These are phyloP conservation scores for Sebastes cheni DNA, from an alignment of 2,797 vertebrate genomes.

Conservation along the genomic window DNA sequence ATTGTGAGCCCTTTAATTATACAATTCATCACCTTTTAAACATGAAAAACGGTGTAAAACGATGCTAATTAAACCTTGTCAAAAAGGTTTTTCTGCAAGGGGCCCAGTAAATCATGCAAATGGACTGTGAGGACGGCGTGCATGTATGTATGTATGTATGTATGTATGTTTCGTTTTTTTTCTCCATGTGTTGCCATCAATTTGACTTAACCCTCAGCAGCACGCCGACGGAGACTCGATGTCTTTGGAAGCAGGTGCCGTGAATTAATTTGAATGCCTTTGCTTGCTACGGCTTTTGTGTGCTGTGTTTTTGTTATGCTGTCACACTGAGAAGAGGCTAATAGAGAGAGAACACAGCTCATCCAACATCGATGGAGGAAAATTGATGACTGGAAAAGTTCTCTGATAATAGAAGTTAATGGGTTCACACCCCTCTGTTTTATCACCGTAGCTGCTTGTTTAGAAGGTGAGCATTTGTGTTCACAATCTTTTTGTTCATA, in stretches of 20 bases:
- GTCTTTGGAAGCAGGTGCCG: conserved; percentile 54
- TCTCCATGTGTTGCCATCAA: conserved; percentile 47
- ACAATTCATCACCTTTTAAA: conserved; percentile 93
- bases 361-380: conserved; percentile 2
- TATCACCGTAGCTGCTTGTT: neutral
- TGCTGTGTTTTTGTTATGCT: conserved; percentile 28
- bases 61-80: conserved; percentile 87
- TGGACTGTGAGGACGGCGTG: conserved; percentile 12
- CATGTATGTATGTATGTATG: conserved; percentile 24
- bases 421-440: conserved; percentile 12
- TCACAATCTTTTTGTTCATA: neutral
- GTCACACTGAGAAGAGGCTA: conserved; percentile 45
- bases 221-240: conserved; percentile 11
- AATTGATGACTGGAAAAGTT: conserved; percentile 51
- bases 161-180: neutral
- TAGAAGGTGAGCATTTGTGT: conserved; percentile 7
- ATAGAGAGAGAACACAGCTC: conserved; percentile 23
- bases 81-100: conserved; percentile 76
- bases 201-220: conserved; percentile 50
- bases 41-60: conserved; percentile 88
- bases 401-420: conserved; percentile 48
- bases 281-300: conserved; percentile 23
- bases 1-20: conserved; percentile 91
- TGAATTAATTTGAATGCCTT: conserved; percentile 47
- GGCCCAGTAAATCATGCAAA: conserved; percentile 62